Conservation (phyloP, 2,888 invertebrate species). For the Agapostemon virescens region DNA sequence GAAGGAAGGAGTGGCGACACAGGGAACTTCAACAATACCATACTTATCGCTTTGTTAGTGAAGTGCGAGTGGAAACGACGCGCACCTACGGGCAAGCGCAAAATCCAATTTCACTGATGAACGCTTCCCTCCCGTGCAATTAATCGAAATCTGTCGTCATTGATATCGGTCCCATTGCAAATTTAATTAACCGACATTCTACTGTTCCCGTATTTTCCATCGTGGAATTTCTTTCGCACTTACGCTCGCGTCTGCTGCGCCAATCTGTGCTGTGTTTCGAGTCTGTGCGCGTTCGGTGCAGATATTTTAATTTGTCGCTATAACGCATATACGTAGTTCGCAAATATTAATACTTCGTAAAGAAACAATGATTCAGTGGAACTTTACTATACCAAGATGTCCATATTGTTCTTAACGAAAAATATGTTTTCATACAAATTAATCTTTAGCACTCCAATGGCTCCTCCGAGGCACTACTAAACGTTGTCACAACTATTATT, state of each 20-base stretch:
- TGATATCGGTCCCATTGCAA: conserved; percentile 26
- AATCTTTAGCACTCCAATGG: too few relatives aligned
- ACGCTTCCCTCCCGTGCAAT: conserved; percentile 30
- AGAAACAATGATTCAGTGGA: too few relatives aligned
- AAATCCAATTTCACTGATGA: conserved; percentile 55
- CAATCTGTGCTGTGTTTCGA: too few relatives aligned
- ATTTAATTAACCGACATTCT: conserved; percentile 46
- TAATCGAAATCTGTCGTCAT: conserved; percentile 47
- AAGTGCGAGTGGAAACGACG: conserved; percentile 35
- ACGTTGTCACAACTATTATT: too few relatives aligned
- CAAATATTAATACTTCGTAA: too few relatives aligned
- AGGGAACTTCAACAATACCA: neutral
- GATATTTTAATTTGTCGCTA: neutral
- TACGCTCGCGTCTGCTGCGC: neutral
- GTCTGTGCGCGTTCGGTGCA: too few relatives aligned
- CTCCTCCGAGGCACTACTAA: too few relatives aligned
- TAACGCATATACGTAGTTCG: too few relatives aligned
- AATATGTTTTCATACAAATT: too few relatives aligned
- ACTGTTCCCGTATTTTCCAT: neutral
- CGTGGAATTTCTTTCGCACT: neutral
- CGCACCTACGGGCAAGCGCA: conserved; percentile 5
- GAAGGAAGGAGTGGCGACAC: conserved; percentile 2
- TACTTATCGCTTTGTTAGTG: conserved; percentile 16
- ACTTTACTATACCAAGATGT: too few relatives aligned
- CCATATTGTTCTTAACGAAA: too few relatives aligned